These are phyloP conservation scores for Habrosyne pyritoides DNA, from an alignment of 2,888 invertebrate species.

Conservation along the genomic window DNA sequence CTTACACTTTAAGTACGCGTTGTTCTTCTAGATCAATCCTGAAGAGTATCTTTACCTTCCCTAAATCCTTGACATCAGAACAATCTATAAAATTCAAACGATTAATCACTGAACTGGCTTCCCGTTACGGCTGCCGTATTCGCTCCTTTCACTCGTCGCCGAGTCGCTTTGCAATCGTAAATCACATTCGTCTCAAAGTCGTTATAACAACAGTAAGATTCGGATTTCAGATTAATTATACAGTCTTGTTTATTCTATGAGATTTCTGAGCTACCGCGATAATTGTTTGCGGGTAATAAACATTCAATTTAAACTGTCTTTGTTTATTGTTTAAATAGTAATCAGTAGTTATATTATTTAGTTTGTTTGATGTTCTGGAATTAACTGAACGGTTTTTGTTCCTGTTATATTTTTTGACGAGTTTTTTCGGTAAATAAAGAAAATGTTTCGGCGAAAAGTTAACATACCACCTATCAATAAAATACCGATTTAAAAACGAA, in stretches of 20 bases:
- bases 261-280: constrained; percentile 19
- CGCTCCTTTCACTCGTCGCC: constrained; percentile 10
- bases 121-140: constrained; percentile 12
- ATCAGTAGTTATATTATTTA: neutral
- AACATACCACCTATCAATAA: neutral
- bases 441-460: neutral
- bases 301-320: constrained; percentile 14
- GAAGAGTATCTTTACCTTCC: neutral
- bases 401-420: neutral
- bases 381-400: neutral
- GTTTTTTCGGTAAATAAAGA: neutral
- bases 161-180: constrained; percentile 25
- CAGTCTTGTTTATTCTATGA: constrained; percentile 33
- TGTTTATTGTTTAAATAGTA: constrained; percentile 3
- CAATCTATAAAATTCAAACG: constrained; percentile 3
- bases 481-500: constrained; percentile 10
- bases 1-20: neutral
- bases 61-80: neutral
- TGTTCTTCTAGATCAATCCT: neutral
- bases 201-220: constrained; percentile 21
- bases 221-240: constrained; percentile 44
- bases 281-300: constrained; percentile 13
- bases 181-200: constrained; percentile 36
- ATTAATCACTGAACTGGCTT: constrained; percentile 3
- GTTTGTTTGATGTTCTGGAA: neutral